Conservation (phyloP, 2,888 invertebrate genomes). For the Isoperla grammatica region DNA sequence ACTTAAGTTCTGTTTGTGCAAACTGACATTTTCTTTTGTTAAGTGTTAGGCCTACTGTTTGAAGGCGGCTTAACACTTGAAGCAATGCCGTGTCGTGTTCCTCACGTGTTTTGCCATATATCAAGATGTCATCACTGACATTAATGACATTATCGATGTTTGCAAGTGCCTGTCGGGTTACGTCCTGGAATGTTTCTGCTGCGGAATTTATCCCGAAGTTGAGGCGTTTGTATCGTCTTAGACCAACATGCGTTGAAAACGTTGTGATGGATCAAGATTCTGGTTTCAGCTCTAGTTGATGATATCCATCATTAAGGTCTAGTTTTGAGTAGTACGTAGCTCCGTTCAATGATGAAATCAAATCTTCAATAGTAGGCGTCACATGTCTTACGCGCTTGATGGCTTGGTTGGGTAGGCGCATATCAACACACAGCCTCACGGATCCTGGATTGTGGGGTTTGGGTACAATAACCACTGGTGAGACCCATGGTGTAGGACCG, state of each 20-base stretch:
- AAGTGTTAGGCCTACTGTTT: constrained; percentile 1
- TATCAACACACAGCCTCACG: constrained; percentile 4
- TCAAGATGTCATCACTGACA: constrained; percentile 5
- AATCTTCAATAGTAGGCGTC: constrained; percentile 1
- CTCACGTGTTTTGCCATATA: neutral
- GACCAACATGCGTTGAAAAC: constrained; percentile 3
- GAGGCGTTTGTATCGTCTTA: neutral
- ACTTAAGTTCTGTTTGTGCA: neutral
- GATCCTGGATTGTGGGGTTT: constrained; percentile 4
- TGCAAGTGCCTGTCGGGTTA: neutral
- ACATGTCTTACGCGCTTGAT: constrained; percentile 8
- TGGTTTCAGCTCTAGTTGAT: constrained; percentile 4
- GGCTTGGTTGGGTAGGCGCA: constrained; percentile 6
- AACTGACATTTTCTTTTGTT: constrained; percentile 3
- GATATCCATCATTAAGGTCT: constrained; percentile 2
- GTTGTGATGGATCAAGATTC: neutral
- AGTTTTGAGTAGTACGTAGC: neutral
- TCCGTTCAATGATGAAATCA: constrained; percentile 4
- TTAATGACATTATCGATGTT: constrained; percentile 9
- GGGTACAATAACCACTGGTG: constrained; percentile 1
- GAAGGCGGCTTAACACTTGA: neutral
- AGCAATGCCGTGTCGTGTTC: neutral
- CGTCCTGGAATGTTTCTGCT: constrained; percentile 1
- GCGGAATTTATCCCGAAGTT: constrained; percentile 12
- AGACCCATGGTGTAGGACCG: constrained; percentile 9